Conservation (phyloP, 2,113 vertebrate genomes). For the Sceloporus undulatus region DNA sequence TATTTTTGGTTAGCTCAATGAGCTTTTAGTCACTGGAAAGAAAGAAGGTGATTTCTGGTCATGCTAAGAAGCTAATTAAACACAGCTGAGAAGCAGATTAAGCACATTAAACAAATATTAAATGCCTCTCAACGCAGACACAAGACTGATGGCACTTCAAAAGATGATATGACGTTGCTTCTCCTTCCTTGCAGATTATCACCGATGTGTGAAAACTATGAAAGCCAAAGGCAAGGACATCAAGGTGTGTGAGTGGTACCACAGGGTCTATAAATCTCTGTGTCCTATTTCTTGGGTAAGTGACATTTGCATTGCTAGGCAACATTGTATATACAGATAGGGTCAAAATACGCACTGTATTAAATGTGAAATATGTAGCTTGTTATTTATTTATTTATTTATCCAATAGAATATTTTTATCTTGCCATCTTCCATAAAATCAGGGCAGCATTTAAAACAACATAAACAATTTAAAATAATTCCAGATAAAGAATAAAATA, state of each 20-base stretch:
- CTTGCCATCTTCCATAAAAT: too few relatives aligned
- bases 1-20: background rate
- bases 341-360: too few relatives aligned
- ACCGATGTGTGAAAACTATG: constrained; percentile 84
- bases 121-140: background rate
- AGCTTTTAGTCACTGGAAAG: background rate
- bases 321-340: background rate
- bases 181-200: constrained; percentile 75
- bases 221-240: constrained; percentile 72
- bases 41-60: background rate
- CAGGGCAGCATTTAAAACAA: too few relatives aligned
- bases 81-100: background rate
- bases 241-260: constrained; percentile 81
- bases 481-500: too few relatives aligned
- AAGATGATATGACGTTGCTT: background rate
- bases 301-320: background rate
- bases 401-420: too few relatives aligned
- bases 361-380: too few relatives aligned
- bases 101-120: background rate
- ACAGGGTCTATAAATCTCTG: constrained; percentile 78
- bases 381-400: too few relatives aligned
- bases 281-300: constrained; percentile 79
- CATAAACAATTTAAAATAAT: too few relatives aligned
- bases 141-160: background rate
- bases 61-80: background rate